These are phyloP conservation scores for Sceliomorpha sp. DNA, from an alignment of 2,888 invertebrate genomes.

Conservation along the genomic window DNA sequence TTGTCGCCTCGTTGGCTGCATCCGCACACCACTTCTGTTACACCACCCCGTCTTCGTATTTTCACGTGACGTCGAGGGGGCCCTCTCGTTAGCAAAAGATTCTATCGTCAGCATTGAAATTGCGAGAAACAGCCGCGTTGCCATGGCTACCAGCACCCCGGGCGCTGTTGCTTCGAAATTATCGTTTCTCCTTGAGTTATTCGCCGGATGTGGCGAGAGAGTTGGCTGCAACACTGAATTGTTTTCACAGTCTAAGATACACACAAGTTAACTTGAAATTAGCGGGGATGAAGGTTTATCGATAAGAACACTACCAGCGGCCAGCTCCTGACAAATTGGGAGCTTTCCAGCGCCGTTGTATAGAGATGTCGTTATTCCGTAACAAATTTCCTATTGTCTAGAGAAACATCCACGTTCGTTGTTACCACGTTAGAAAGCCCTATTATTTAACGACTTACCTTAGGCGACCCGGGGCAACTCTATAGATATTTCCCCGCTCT, in stretches of 20 bases:
- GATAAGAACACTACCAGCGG: neutral
- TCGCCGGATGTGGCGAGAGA: conserved; percentile 23
- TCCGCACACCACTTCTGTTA: conserved; percentile 28
- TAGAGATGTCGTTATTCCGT: too few relatives aligned
- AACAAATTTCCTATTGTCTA: too few relatives aligned
- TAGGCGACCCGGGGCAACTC: too few relatives aligned
- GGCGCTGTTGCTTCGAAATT: conserved; percentile 36
- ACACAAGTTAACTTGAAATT: conserved; percentile 2
- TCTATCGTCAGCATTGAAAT: conserved; percentile 36
- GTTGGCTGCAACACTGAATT: conserved; percentile 4
- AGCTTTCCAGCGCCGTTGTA: too few relatives aligned
- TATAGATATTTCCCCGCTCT: too few relatives aligned
- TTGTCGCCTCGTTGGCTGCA: conserved; percentile 52
- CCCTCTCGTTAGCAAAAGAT: conserved; percentile 54
- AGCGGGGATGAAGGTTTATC: neutral
- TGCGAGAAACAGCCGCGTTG: conserved; percentile 47
- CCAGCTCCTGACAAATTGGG: too few relatives aligned
- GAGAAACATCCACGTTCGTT: too few relatives aligned
- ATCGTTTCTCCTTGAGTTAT: conserved; percentile 45
- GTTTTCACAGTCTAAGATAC: conserved; percentile 14
- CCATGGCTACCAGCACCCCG: conserved; percentile 42
- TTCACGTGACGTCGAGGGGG: conserved; percentile 49
- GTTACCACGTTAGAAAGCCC: too few relatives aligned
- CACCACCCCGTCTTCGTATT: conserved; percentile 48
- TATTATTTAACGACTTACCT: too few relatives aligned